Percentiles rank a stretch among this genome's conserved stretches.
Evolutionary conservation across 2,797 vertebrate species (phyloP).

Genomic region (Catostomus latipinnis): DNA sequence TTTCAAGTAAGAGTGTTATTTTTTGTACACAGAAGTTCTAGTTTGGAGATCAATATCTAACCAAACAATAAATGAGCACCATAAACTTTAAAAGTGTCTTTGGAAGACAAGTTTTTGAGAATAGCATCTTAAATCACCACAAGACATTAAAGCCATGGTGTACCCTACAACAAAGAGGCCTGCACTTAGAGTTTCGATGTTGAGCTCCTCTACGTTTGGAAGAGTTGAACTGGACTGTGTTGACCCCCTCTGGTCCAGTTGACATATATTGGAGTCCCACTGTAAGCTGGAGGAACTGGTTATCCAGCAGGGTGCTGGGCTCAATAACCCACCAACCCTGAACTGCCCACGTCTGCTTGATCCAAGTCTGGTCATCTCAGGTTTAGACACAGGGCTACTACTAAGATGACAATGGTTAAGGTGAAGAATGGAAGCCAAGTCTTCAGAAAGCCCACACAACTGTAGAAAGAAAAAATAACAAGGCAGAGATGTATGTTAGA

Average conservation of each 20-base stretch:
- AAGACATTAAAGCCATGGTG: conserved; percentile 34
- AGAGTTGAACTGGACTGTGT: conserved; percentile 48
- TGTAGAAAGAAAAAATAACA: conserved; percentile 60
- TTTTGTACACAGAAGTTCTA: conserved; percentile 27
- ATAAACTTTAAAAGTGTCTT: conserved; percentile 32
- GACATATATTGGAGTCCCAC: conserved; percentile 39
- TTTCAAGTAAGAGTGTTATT: conserved; percentile 1
- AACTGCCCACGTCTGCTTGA: background rate
- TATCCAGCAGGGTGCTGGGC: conserved; percentile 14
- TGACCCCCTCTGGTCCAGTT: conserved; percentile 20
- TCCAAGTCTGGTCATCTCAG: conserved; percentile 81
- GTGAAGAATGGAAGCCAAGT: conserved; percentile 94
- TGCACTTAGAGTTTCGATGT: conserved; percentile 37
- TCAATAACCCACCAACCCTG: background rate
- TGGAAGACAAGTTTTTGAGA: conserved; percentile 44
- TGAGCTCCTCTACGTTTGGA: conserved; percentile 26
- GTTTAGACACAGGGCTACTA: conserved; percentile 83
- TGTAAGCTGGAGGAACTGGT: conserved; percentile 8
- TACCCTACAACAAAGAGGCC: conserved; percentile 43
- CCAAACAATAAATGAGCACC: conserved; percentile 53
- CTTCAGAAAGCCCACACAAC: conserved; percentile 89
- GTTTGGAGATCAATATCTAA: conserved; percentile 41
- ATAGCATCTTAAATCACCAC: conserved; percentile 24
- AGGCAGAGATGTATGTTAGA: background rate
- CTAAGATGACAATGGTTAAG: conserved; percentile 82